Evolutionary conservation across 2,888 invertebrate species (phyloP).

Genomic region (Drepana falcataria): DNA sequence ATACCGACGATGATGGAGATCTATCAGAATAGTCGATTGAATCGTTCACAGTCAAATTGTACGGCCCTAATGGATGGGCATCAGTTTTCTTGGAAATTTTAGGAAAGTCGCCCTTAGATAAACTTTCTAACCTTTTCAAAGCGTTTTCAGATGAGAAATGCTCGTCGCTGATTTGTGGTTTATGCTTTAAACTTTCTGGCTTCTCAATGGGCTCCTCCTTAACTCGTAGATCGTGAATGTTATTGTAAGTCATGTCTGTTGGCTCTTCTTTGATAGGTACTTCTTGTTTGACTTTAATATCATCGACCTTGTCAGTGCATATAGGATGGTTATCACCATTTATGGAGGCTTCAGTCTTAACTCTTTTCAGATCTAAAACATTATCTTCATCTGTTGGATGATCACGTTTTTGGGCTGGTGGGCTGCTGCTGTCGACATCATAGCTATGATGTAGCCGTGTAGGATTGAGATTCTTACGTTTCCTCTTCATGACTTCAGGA

Average conservation of each 20-base stretch:
- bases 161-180: constrained; percentile 28
- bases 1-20: constrained; percentile 80
- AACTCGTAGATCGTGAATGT: constrained; percentile 52
- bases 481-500: constrained; percentile 85
- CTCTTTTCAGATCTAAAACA: constrained; percentile 54
- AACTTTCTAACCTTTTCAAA: constrained; percentile 86
- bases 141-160: constrained; percentile 81
- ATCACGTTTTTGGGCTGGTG: constrained; percentile 32
- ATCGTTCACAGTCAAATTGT: constrained; percentile 59
- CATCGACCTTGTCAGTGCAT: constrained; percentile 23
- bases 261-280: constrained; percentile 47
- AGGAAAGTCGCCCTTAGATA: constrained; percentile 88
- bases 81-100: constrained; percentile 51
- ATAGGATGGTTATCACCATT: constrained; percentile 18
- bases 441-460: constrained; percentile 83
- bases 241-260: constrained; percentile 33
- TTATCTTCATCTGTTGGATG: constrained; percentile 43
- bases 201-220: constrained; percentile 60
- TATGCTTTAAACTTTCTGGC: constrained; percentile 47
- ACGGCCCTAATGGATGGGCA: constrained; percentile 43
- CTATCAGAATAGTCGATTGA: constrained; percentile 69
- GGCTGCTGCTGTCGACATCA: constrained; percentile 28
- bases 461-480: constrained; percentile 93
- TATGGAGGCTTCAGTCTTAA: constrained; percentile 48
- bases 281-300: constrained; percentile 54